Evolutionary conservation across 2,888 invertebrate species (phyloP), one percentile per base, ranked within the genome.

Genomic region (Mesorhabditis spiculigera): DNA sequence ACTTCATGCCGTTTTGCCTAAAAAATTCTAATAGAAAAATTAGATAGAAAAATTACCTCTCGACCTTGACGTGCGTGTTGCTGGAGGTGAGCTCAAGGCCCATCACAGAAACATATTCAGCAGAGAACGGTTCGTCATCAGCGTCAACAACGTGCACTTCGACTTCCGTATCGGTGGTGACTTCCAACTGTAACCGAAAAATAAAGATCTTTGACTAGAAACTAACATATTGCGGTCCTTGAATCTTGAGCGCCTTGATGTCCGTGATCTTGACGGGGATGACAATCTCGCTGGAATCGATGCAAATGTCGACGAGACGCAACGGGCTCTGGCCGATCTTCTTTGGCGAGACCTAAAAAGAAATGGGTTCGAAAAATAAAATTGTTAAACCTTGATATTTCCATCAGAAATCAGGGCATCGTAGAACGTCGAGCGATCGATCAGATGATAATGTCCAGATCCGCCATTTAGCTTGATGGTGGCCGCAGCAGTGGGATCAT

Each of bases 391-490:
- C 5, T 5, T 45, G 10, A 68, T 10, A 6, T 44, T 10, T 6
- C 65, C 67, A 8, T 67, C 70, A 10, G 16, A 28, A 42, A 72
- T 45, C 28, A 45, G 45, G 8, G 67, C 63, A 42, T 43, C 8
- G 45, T 71, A 70, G 10, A 66, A 75, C 62, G 4, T 63, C 28
- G 16, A 70, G 65, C 16, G 69, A 64, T 72, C 70, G 13, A 78
- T 79, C 10, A 82, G 63, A n/a, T 68, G 66, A 65, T 81, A 82
- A 66, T 81, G 77, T 28, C 82, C 82, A n/a, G 81, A 81, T 45
- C 82, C 82, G 6, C 82, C 82, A 13, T 61, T 13, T n/a, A 82
- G 50, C 6, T 67, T 43, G 50, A 82, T 68, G 8, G 70, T 67
- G 4, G 71, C 70, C 4, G 43, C 45, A 50, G 75, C 78, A 16